Evolutionary conservation across 2,888 invertebrate genomes (phyloP), one percentile per base, ranked within the genome.

Genomic region (Drosophila engyochracea): DNA sequence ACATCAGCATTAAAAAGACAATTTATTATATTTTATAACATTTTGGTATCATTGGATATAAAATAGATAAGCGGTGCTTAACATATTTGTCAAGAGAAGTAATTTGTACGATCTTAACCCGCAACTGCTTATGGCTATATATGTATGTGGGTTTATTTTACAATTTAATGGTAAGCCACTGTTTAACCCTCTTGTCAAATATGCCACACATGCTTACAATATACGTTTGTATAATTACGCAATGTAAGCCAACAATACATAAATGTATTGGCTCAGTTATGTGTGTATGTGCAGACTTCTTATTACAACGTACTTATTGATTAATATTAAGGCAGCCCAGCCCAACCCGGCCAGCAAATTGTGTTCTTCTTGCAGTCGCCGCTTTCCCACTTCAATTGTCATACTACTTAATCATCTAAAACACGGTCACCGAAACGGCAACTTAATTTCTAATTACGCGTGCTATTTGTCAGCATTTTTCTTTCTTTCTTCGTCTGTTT

Each of bases 391-490:
- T 84, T 71, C 76, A 82, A 76, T 87, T 84, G 87, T 76, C 88
- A 89, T 82, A 74, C 61, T 66, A 71, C 82, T 73, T 82, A 85
- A 89, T 84, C 90, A 89, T 81, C 87, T 74, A 33, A 67, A 73
- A 70, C 64, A 53, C 71, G 54, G 76, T 65, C 55, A 65, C 69
- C 62, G 79, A 82, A 65, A 58, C 57, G 62, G 70, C 72, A 82
- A 85, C 90, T 90, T 88, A 85, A 90, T 90, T 86, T 90, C 85
- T 86, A 86, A 86, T 86, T 86, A 86, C 85, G 86, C 85, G 89
- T 90, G 70, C 89, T 73, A 85, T 88, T 85, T 85, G 90, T 90
- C 85, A 85, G 90, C 85, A 76, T 66, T 85, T 82, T 72, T 68
- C 64, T 14, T 37, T 19, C 44, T 16, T 30, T 25, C 44, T 22